Evolutionary conservation across 2,797 vertebrate species (phyloP), one percentile per base, ranked within the genome.

Genomic region (Molossus alvarezi): DNA sequence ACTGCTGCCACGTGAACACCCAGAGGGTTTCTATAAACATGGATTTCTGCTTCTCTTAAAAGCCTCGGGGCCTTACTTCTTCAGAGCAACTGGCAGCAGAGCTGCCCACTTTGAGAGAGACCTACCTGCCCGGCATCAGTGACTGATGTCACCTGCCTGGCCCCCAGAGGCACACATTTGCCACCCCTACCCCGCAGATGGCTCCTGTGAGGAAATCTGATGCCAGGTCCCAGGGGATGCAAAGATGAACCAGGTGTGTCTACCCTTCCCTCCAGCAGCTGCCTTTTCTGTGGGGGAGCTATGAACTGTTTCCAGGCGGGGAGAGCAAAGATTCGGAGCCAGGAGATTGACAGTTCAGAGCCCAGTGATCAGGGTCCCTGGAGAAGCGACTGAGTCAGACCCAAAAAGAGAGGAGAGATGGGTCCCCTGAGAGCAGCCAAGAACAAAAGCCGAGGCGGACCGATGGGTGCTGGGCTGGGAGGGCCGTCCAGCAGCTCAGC

Each of bases 21-120:
- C 23, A 53, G 77, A 91, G 23, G 55, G 48, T 87, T 76, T 72
- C 53, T 51, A 72, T 92, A 45, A 82, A 82, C 84, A 71, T 37
- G 27, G n/a, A 73, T 37, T 88, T 93, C 55, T 58, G 45, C 27
- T 88, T 93, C 53, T 73, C 62, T 60, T 65, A 37, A 64, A 91
- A 90, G 81, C 9, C 48, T 37, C 91, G 51, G 48, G 15, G 21
- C n/a, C 37, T 84, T 48, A 57, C 27, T 76, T 72, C 64, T 95
- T 90, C 57, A 7, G 55, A 37, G 12, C 51, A 65, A 29, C 29
- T 12, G 6, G 62, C 57, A 60, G 25, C 23, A 2, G 2, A 76
- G 62, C 10, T 21, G 21, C 15, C 37, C 14, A 5, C 48, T 75
- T 5, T 60, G 12, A 45, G 25, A 14, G 3, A 7, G 15, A 77